Evolutionary conservation across 2,113 vertebrate genomes (phyloP).

Genomic region (Porphyrio hochstetteri): DNA sequence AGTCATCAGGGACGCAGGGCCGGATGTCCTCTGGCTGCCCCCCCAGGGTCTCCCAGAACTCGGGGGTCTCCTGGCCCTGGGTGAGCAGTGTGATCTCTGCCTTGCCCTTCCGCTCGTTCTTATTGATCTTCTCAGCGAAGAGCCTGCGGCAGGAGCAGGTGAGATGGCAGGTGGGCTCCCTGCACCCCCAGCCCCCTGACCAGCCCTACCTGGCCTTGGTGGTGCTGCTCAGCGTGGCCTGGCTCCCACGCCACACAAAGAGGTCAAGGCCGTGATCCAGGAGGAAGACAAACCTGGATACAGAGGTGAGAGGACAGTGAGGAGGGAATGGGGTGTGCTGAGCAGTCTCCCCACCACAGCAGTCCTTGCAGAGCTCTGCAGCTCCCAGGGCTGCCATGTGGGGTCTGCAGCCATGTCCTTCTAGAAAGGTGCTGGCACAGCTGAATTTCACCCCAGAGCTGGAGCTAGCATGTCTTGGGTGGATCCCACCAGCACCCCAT

Average conservation of each 20-base stretch:
- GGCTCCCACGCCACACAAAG: constrained; percentile 88
- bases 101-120: constrained; percentile 94
- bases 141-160: constrained; percentile 69
- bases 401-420: not conserved
- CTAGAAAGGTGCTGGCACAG: not conserved
- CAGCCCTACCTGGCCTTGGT: constrained; percentile 92
- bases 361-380: not conserved
- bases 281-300: constrained; percentile 89
- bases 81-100: constrained; percentile 85
- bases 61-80: constrained; percentile 87
- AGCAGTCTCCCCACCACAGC: rapidly evolving
- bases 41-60: constrained; percentile 90
- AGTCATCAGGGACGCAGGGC: constrained; percentile 89
- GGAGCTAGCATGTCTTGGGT: not conserved
- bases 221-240: constrained; percentile 88
- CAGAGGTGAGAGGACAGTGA: not conserved
- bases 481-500: not conserved
- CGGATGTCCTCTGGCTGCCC: constrained; percentile 92
- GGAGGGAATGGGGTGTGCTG: rapidly evolving
- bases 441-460: not conserved
- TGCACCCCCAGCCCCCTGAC: not conserved
- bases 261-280: constrained; percentile 89
- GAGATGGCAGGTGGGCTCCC: not conserved
- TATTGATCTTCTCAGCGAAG: constrained; percentile 97
- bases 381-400: not conserved